A percentile compares a stretch with the other conserved stretches of the same genome.
phyloP scores from a whole-genome alignment of 2,113 vertebrate genomes.

The Bettongia penicillata region DNA sequence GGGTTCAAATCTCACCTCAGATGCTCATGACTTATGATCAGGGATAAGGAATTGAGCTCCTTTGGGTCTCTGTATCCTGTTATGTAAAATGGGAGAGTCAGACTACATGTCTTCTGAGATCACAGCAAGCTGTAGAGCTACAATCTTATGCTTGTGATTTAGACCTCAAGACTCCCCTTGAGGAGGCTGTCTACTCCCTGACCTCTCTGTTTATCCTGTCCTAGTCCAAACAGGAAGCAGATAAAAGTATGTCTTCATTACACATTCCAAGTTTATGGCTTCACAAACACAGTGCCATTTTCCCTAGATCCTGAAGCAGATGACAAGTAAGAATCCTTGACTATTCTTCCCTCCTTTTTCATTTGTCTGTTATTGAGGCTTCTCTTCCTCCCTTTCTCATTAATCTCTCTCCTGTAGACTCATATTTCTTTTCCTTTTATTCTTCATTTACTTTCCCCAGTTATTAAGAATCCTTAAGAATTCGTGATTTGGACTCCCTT shows the following conservation, averaged over 20 bases:
- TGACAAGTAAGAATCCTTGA: constrained; percentile 61
- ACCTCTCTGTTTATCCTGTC: not conserved
- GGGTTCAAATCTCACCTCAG: not conserved
- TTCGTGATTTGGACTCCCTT: not conserved
- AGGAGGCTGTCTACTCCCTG: not conserved
- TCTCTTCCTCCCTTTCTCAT: too few relatives aligned
- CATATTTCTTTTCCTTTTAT: not conserved
- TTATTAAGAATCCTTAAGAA: not conserved
- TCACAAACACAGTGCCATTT: constrained; percentile 66
- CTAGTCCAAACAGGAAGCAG: constrained; percentile 55
- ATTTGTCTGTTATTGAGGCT: too few relatives aligned
- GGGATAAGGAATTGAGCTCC: not conserved
- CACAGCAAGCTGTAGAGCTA: not conserved
- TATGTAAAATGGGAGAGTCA: too few relatives aligned
- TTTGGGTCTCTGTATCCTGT: not conserved
- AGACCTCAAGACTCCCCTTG: not conserved
- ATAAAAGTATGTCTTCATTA: constrained; percentile 69
- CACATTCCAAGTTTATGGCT: constrained; percentile 54
- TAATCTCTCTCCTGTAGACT: too few relatives aligned
- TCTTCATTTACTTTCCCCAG: not conserved
- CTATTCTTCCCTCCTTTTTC: not conserved
- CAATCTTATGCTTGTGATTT: not conserved
- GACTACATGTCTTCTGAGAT: not conserved
- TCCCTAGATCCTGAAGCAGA: constrained; percentile 62
- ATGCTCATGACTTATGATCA: not conserved